A percentile compares a stretch with the other conserved stretches of the same genome.
phyloP scores from a whole-genome alignment of 2,888 invertebrate species.

The Xanthorhoe spadicearia region DNA sequence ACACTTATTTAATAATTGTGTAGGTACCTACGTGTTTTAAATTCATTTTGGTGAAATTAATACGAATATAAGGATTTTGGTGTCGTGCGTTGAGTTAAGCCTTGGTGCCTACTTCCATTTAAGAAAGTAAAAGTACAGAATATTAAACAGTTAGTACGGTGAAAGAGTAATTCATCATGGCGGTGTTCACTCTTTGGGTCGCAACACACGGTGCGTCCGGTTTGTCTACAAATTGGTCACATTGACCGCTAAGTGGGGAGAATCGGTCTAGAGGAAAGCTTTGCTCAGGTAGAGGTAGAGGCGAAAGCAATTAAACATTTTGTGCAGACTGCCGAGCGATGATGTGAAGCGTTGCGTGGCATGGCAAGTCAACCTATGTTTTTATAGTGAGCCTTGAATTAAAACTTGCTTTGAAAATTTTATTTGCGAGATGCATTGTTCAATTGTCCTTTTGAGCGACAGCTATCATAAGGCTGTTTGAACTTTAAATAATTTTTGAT shows the following conservation, averaged over 20 bases:
- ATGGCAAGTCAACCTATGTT: background rate
- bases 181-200: slow-evolving; percentile 67
- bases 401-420: background rate
- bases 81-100: slow-evolving; percentile 42
- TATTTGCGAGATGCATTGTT: background rate
- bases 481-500: slow-evolving; percentile 3
- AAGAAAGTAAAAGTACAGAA: slow-evolving; percentile 73
- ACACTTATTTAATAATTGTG: no score
- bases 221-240: slow-evolving; percentile 79
- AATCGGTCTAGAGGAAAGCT: slow-evolving; percentile 50
- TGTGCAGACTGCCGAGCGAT: slow-evolving; percentile 42
- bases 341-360: slow-evolving; percentile 28
- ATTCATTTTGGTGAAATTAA: background rate
- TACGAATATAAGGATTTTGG: slow-evolving; percentile 15
- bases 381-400: background rate
- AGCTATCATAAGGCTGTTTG: slow-evolving; percentile 1
- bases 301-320: slow-evolving; percentile 24
- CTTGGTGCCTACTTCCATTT: slow-evolving; percentile 64
- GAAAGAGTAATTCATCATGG: slow-evolving; percentile 69
- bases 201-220: slow-evolving; percentile 73
- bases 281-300: slow-evolving; percentile 27
- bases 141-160: slow-evolving; percentile 22
- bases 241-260: slow-evolving; percentile 78
- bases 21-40: background rate
- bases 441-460: background rate